Conservation (phyloP, 2,113 vertebrate genomes). For the Varanus komodoensis region DNA sequence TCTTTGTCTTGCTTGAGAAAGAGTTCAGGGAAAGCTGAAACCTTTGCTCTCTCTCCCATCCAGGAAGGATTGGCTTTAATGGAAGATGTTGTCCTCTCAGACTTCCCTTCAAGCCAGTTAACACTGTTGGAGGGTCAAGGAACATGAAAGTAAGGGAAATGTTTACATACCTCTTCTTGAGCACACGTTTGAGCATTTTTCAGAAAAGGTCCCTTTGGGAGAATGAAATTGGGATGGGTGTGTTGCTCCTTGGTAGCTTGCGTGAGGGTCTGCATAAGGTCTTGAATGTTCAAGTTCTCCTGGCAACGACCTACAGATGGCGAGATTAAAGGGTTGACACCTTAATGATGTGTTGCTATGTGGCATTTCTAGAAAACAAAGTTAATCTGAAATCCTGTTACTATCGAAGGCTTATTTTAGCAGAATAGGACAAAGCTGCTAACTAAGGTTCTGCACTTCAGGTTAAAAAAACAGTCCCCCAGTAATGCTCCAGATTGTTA, state of each 20-base stretch:
- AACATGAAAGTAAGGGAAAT: neutral
- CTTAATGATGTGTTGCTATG: neutral
- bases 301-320: constrained; percentile 47
- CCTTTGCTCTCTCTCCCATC: neutral
- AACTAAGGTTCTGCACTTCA: neutral
- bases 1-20: neutral
- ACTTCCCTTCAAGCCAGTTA: neutral
- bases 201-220: constrained; percentile 69
- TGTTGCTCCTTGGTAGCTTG: constrained; percentile 34
- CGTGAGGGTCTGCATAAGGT: constrained; percentile 35
- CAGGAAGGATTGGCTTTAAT: neutral
- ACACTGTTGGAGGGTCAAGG: neutral
- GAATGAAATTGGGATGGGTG: constrained; percentile 16
- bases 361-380: neutral
- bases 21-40: neutral
- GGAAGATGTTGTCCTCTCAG: neutral
- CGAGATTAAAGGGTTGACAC: rapidly evolving
- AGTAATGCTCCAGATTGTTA: neutral
- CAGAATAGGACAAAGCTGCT: neutral
- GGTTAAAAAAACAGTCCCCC: too few species aligned
- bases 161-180: constrained; percentile 75
- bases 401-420: neutral
- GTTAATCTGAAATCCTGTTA: neutral
- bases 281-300: constrained; percentile 30
- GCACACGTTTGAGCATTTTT: constrained; percentile 76